Evolutionary conservation across 2,888 invertebrate genomes (phyloP).

Genomic region (Malthinus seriepunctatus): DNA sequence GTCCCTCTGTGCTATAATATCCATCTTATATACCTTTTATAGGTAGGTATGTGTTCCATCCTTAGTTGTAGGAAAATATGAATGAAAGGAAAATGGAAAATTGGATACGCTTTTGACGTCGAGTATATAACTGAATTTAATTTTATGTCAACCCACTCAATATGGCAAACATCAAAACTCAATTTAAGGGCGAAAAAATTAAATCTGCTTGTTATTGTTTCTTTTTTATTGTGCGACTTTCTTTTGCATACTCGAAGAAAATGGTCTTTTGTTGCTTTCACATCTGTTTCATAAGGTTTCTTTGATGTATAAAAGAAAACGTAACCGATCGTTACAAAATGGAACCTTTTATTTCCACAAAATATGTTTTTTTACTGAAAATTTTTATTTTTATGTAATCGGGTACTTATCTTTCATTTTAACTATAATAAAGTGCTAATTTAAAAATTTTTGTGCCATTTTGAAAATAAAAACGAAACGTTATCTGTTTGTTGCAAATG

Average conservation of each 20-base stretch:
- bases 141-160: slow-evolving; percentile 1
- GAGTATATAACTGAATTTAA: no score
- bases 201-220: no score
- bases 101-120: no score
- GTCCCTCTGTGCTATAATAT: no score
- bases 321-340: slow-evolving; percentile 6
- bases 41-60: no score
- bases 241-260: background rate
- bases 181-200: slow-evolving; percentile 1
- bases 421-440: no score
- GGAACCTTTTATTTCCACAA: slow-evolving; percentile 2
- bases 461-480: no score
- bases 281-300: slow-evolving; percentile 16
- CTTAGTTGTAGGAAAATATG: no score
- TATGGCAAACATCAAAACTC: slow-evolving; percentile 1
- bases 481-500: background rate
- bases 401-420: background rate
- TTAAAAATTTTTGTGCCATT: no score
- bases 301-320: slow-evolving; percentile 12
- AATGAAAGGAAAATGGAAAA: no score
- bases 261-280: slow-evolving; percentile 2
- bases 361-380: background rate
- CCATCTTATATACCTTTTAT: no score
- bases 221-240: background rate
- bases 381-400: background rate